These are phyloP conservation scores for Crax fasciolata DNA, from an alignment of 2,797 vertebrate species.

Conservation along the genomic window DNA sequence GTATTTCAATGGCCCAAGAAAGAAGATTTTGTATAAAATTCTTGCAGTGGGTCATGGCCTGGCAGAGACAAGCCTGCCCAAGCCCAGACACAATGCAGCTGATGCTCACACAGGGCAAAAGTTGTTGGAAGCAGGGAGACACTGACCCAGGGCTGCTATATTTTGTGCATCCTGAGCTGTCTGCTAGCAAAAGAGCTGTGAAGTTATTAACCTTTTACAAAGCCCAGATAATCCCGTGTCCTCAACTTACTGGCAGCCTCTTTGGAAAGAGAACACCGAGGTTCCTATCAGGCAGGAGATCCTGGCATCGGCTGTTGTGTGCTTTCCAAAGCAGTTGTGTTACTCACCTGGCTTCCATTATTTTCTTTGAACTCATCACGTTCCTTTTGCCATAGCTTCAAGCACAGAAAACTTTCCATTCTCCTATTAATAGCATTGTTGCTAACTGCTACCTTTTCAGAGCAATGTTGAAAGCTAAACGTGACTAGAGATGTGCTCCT, in stretches of 20 bases:
- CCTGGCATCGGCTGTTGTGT: fast-evolving
- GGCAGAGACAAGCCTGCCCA: background rate
- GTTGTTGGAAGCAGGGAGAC: background rate
- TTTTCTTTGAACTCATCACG: background rate
- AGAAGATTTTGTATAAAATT: background rate
- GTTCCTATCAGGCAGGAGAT: background rate
- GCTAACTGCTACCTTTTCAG: background rate
- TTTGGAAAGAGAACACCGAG: background rate
- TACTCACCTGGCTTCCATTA: background rate
- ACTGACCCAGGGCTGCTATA: background rate
- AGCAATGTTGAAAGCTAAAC: background rate
- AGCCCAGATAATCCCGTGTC: background rate
- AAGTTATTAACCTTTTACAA: background rate
- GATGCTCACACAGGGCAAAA: background rate
- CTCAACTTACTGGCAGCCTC: background rate
- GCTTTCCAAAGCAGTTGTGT: background rate
- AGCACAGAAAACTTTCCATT: background rate
- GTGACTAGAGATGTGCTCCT: background rate
- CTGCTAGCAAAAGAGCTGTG: background rate
- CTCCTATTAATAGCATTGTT: background rate
- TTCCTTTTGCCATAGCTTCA: background rate
- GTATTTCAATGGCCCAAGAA: background rate
- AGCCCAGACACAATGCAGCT: background rate
- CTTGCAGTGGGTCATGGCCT: background rate
- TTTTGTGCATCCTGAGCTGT: background rate